These are phyloP conservation scores for Notocelia uddmanniana DNA, from an alignment of 2,888 invertebrate species.

Conservation along the genomic window DNA sequence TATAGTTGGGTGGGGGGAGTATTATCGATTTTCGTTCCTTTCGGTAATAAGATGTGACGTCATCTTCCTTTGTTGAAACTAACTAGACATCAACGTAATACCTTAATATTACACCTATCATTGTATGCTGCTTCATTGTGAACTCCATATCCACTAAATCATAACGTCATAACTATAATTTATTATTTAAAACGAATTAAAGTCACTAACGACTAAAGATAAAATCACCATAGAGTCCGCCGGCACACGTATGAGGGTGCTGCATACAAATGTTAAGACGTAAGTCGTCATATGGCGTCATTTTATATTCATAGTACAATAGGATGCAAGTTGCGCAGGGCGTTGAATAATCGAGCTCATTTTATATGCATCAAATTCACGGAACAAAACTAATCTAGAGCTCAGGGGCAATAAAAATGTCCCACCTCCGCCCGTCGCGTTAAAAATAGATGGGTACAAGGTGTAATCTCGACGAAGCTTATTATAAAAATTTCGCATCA, in stretches of 20 bases:
- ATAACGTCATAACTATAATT: slow-evolving; percentile 17
- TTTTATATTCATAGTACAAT: slow-evolving; percentile 77
- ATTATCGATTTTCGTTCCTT: no score
- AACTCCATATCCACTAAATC: not conserved
- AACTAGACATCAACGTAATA: no score
- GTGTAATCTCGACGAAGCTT: slow-evolving; percentile 83
- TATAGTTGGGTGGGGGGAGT: no score
- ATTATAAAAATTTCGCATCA: slow-evolving; percentile 81
- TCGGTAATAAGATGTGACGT: no score
- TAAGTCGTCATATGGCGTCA: slow-evolving; percentile 62
- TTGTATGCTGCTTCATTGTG: not conserved
- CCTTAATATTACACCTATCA: not conserved
- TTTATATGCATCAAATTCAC: slow-evolving; percentile 84
- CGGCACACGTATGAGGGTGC: slow-evolving; percentile 32
- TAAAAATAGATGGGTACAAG: slow-evolving; percentile 82
- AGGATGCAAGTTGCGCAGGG: slow-evolving; percentile 70
- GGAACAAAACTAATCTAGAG: slow-evolving; percentile 85
- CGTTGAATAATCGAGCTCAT: slow-evolving; percentile 83
- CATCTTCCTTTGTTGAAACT: no score
- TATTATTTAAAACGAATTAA: slow-evolving; percentile 26
- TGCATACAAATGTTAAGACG: slow-evolving; percentile 43
- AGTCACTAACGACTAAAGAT: slow-evolving; percentile 8
- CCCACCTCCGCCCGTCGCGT: slow-evolving; percentile 76
- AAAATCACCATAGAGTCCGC: slow-evolving; percentile 12
- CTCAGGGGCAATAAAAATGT: slow-evolving; percentile 83